phyloP scores from a whole-genome alignment of 2,797 vertebrate species.

The Microctenopoma stevenorrisi region DNA sequence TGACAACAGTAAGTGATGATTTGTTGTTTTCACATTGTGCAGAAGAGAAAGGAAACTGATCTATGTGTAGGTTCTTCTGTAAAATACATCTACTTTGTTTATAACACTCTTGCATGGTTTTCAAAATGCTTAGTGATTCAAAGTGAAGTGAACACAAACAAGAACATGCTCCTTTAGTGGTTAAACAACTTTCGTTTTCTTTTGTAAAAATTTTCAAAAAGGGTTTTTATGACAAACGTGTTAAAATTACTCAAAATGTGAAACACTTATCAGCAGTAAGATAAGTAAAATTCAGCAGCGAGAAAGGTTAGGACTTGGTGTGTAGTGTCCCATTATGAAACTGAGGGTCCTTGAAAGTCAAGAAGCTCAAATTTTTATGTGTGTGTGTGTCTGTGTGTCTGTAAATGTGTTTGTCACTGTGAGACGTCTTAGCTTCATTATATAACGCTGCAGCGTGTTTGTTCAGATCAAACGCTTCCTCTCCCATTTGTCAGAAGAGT shows the following conservation, averaged over 20 bases:
- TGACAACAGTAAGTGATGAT: too few species aligned
- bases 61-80: not conserved
- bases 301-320: not conserved
- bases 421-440: constrained; percentile 47
- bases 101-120: too few species aligned
- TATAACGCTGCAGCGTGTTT: not conserved
- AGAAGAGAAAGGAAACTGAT: not conserved
- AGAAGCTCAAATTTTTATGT: not conserved
- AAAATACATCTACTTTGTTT: too few species aligned
- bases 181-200: too few species aligned
- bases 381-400: constrained; percentile 20
- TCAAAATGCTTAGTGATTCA: too few species aligned
- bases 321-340: not conserved
- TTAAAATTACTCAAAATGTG: too few species aligned
- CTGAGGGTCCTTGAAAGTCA: constrained; percentile 32
- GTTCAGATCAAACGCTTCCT: constrained; percentile 32
- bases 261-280: too few species aligned
- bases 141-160: too few species aligned
- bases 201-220: too few species aligned
- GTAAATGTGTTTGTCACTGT: not conserved
- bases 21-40: not conserved
- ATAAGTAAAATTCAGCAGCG: not conserved
- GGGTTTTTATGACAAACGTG: too few species aligned
- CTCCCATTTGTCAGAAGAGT: constrained; percentile 29
- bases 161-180: too few species aligned